Percentiles rank a stretch among this genome's conserved stretches.
Evolutionary conservation across 2,888 invertebrate species (phyloP).

Genomic region (Malachius bipustulatus): DNA sequence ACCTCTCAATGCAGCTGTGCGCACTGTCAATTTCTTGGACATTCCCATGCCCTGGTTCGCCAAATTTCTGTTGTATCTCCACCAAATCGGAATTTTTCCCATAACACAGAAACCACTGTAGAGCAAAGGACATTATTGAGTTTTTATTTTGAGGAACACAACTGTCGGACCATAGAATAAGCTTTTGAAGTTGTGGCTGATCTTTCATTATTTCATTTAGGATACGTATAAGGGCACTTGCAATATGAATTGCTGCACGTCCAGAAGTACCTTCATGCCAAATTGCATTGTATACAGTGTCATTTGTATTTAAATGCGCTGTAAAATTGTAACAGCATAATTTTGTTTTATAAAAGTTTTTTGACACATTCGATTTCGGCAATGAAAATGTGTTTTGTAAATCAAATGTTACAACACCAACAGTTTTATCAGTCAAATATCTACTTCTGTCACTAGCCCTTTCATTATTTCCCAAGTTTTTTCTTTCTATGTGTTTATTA

Average conservation of each 20-base stretch:
- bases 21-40: conserved; percentile 13
- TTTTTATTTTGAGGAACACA: conserved; percentile 16
- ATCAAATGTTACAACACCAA: conserved; percentile 12
- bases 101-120: conserved; percentile 10
- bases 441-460: conserved; percentile 7
- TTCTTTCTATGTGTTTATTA: too few relatives aligned
- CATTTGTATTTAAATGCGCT: conserved; percentile 9
- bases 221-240: conserved; percentile 14
- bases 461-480: conserved; percentile 5
- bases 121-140: conserved; percentile 12
- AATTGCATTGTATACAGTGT: conserved; percentile 10
- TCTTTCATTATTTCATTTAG: conserved; percentile 10
- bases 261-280: conserved; percentile 14
- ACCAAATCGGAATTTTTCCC: conserved; percentile 1
- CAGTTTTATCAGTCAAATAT: too few relatives aligned
- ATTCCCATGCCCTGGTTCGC: conserved; percentile 14
- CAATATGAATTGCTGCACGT: conserved; percentile 11
- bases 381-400: conserved; percentile 12
- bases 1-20: conserved; percentile 10
- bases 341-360: conserved; percentile 12
- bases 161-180: conserved; percentile 16
- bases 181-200: conserved; percentile 9
- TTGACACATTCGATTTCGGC: conserved; percentile 9
- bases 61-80: conserved; percentile 10
- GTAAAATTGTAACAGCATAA: conserved; percentile 11